These are phyloP conservation scores for Mesembrinibis cayennensis DNA, from an alignment of 2,113 vertebrate species.

Conservation along the genomic window DNA sequence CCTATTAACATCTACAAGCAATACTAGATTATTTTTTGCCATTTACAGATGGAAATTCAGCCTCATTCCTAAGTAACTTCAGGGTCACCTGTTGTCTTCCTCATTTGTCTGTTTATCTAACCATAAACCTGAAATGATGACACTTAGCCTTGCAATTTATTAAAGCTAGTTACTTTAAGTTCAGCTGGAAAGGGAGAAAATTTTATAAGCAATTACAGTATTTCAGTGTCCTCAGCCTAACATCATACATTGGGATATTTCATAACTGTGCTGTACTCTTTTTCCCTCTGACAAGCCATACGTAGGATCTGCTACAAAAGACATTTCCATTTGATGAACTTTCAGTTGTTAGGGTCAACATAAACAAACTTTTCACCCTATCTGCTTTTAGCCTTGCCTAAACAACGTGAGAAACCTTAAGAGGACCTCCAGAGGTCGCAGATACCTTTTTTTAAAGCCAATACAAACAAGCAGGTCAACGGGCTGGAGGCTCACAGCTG, in stretches of 20 bases:
- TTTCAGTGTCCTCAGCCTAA: neutral
- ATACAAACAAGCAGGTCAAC: accelerated
- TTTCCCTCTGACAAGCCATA: accelerated
- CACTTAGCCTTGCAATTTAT: neutral
- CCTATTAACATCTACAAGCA: neutral
- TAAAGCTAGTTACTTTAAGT: neutral
- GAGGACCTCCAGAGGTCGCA: neutral
- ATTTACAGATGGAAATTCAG: neutral
- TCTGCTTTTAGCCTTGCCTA: accelerated
- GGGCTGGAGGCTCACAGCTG: accelerated
- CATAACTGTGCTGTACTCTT: accelerated
- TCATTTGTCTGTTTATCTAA: neutral
- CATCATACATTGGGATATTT: too few relatives aligned
- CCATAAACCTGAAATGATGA: accelerated
- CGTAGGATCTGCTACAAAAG: accelerated
- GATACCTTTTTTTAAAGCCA: too few relatives aligned
- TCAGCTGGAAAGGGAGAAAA: neutral
- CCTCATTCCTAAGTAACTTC: neutral
- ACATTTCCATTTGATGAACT: accelerated
- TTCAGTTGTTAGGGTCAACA: accelerated
- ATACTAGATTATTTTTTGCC: neutral
- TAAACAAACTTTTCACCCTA: neutral
- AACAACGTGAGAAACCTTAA: neutral
- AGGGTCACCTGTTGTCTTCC: neutral
- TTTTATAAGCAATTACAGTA: neutral